Percentiles rank a stretch among this genome's conserved stretches.
Evolutionary conservation across 2,888 invertebrate genomes (phyloP).

Genomic region (Drosophila pegasa): DNA sequence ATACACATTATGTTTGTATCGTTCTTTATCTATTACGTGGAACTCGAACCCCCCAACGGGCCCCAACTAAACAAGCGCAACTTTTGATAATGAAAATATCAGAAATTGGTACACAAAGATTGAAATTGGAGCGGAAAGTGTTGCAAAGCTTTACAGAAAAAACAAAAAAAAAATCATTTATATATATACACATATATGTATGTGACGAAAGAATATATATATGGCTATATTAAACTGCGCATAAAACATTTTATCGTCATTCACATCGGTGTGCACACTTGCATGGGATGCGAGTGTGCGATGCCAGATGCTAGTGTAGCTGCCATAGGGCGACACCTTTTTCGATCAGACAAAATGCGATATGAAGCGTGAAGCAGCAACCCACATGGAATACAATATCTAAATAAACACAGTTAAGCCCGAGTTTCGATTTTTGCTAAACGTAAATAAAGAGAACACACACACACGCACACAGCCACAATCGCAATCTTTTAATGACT

Average conservation of each 20-base stretch:
- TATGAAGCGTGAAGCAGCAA: conserved; percentile 60
- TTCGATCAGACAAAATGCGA: conserved; percentile 29
- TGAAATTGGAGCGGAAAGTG: conserved; percentile 30
- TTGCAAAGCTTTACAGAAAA: conserved; percentile 1
- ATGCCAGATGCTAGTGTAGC: conserved; percentile 2
- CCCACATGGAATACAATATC: conserved; percentile 48
- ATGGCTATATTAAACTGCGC: too few species aligned
- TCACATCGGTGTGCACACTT: background rate
- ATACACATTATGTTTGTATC: conserved; percentile 18
- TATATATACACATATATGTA: background rate
- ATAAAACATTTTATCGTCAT: background rate
- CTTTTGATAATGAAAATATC: conserved; percentile 48
- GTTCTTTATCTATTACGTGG: conserved; percentile 58
- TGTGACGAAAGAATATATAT: conserved; percentile 8
- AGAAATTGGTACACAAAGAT: conserved; percentile 44
- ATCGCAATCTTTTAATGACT: conserved; percentile 47
- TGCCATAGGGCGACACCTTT: conserved; percentile 19
- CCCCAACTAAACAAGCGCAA: conserved; percentile 35
- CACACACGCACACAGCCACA: conserved; percentile 1
- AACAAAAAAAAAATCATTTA: background rate
- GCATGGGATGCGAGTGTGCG: background rate
- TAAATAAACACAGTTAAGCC: conserved; percentile 64
- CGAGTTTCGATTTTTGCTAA: conserved; percentile 57
- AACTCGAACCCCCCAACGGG: conserved; percentile 11
- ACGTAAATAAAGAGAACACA: conserved; percentile 40